Conservation (phyloP, 2,888 invertebrate genomes). For the Agrenia bidenticulata region DNA sequence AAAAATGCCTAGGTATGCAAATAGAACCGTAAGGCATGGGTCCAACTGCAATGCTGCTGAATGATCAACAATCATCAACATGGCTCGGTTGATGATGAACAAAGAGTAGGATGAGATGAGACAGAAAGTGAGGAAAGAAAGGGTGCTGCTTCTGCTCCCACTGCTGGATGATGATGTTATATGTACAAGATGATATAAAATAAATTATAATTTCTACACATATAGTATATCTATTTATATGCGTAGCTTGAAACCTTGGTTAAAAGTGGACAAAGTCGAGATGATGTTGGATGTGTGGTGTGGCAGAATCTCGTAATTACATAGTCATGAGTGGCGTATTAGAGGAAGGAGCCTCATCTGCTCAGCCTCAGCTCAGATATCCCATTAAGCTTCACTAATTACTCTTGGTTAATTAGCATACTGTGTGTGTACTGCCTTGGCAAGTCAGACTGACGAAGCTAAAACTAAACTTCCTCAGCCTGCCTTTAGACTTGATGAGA, state of each 20-base stretch:
- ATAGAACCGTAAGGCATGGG: too few relatives aligned
- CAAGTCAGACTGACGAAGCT: conserved; percentile 6
- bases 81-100: conserved; percentile 18
- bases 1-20: too few relatives aligned
- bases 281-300: conserved; percentile 19
- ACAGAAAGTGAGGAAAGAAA: conserved; percentile 23
- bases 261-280: conserved; percentile 11
- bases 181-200: too few relatives aligned
- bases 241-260: too few relatives aligned
- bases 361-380: conserved; percentile 53
- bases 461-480: background rate
- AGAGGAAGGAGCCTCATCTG: conserved; percentile 48
- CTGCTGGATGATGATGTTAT: too few relatives aligned
- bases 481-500: background rate
- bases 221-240: too few relatives aligned
- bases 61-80: conserved; percentile 7
- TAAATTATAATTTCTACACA: too few relatives aligned
- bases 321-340: conserved; percentile 29
- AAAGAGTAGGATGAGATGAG: conserved; percentile 24
- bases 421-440: conserved; percentile 5
- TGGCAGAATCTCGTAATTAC: conserved; percentile 27
- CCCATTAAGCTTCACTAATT: conserved; percentile 55
- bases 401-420: conserved; percentile 54
- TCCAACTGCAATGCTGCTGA: background rate
- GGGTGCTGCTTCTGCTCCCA: background rate